Evolutionary conservation across 2,113 vertebrate genomes (phyloP).

Genomic region (Ophiodon elongatus): DNA sequence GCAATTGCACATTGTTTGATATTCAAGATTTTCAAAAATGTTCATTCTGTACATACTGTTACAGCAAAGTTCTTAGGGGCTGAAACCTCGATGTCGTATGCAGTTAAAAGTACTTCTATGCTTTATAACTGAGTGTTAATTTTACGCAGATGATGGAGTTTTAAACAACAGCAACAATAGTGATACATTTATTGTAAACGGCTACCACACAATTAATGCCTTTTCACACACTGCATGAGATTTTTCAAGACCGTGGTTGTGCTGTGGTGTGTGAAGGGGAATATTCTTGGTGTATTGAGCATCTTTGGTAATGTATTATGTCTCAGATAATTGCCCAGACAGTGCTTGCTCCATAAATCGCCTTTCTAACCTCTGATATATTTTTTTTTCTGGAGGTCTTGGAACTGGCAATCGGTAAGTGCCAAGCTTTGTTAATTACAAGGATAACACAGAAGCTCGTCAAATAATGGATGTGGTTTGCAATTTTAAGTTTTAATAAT

Average conservation of each 20-base stretch:
- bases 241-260: not conserved
- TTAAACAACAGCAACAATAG: not conserved
- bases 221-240: conserved; percentile 2
- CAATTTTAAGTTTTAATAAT: conserved; percentile 99
- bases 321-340: conserved; percentile 82
- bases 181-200: not conserved
- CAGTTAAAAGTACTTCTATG: not conserved
- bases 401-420: conserved; percentile 91
- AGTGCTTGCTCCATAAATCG: conserved; percentile 70
- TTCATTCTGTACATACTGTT: not conserved
- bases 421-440: conserved; percentile 97
- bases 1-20: not conserved
- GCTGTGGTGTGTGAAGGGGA: conserved; percentile 17
- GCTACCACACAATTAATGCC: not conserved
- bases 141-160: not conserved
- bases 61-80: not conserved
- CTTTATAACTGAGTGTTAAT: not conserved
- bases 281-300: conserved; percentile 47
- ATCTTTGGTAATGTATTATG: conserved; percentile 76
- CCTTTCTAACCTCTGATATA: conserved; percentile 86
- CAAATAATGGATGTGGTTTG: conserved; percentile 97
- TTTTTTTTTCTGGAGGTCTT: conserved; percentile 69
- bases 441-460: conserved; percentile 95
- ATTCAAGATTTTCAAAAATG: not conserved
- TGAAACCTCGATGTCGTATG: not conserved